Base-by-base conservation (phyloP, 2,113 vertebrate genomes). In the Stigmatopora argus region DNA sequence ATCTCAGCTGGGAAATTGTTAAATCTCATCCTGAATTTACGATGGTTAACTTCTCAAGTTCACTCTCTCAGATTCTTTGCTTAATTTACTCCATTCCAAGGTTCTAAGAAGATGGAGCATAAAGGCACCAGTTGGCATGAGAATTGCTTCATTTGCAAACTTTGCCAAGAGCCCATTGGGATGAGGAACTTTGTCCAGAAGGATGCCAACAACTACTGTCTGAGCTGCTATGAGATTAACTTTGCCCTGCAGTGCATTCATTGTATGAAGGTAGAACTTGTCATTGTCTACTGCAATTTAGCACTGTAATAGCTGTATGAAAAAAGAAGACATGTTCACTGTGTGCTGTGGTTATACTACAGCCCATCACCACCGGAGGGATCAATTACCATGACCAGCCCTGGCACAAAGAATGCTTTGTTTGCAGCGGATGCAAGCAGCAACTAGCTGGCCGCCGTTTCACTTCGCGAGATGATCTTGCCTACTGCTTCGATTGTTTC, bases 101-200 rank as follows among this genome's bases (percentile, higher is more conserved):
- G 97, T 55, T 94, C 95, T 64, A 95, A 95, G 78, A 98, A 97
- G 89, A 98, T 99, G 95, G 96, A 97, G 79, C 94, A 98, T 59
- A 97, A 94, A 77, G 94, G 94, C 58, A 94, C 88, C 85, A 98
- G 94, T 80, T 98, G 97, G 97, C 96, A 99, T 0, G 94, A 98
- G 93, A 94, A 92, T 31, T 99, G 97, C 73, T 99, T 98, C 68
- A 89, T 88, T 85, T 98, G 97, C 81, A 91, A 90, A 67, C 92
- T 79, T 41, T 99, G 97, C 85, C 94, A 95, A 69, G 94, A 96
- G 83, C 94, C 96, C 0, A 98, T 98, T 0, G 97, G 97, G 74
- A 98, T 94, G 73, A 94, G 92, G 88, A 98, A 92, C 80, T 99
- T 99, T 75, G 94, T 98, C 76, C 94, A 93, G 1, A 98, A 95